These are phyloP conservation scores for Polydrusus cervinus DNA, from an alignment of 2,888 invertebrate genomes.

Conservation along the genomic window DNA sequence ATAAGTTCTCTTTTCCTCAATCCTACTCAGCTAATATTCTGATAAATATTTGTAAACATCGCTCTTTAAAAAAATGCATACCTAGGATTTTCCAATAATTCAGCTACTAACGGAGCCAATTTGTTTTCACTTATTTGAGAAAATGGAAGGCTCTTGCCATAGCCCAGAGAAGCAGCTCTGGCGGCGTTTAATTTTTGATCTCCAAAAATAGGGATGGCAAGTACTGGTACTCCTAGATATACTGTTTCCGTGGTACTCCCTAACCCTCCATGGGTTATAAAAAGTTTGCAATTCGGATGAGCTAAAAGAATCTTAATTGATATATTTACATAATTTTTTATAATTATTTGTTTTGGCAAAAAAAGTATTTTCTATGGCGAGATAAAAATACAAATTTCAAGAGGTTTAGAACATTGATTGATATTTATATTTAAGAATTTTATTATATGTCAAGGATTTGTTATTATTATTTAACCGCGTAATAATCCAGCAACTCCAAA, in stretches of 20 bases:
- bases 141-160: constrained; percentile 68
- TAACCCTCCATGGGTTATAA: constrained; percentile 50
- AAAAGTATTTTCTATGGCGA: too few species aligned
- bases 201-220: constrained; percentile 72
- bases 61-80: constrained; percentile 34
- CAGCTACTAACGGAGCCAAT: constrained; percentile 66
- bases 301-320: constrained; percentile 24
- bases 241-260: constrained; percentile 68
- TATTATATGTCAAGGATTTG: too few species aligned
- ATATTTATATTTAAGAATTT: too few species aligned
- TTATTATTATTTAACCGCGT: too few species aligned
- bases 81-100: constrained; percentile 69
- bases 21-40: too few species aligned
- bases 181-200: constrained; percentile 52
- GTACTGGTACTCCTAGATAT: constrained; percentile 71
- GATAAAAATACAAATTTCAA: too few species aligned
- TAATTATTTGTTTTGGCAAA: too few species aligned
- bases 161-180: constrained; percentile 65
- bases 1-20: too few species aligned
- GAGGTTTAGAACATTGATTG: too few species aligned
- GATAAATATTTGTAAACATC: too few species aligned
- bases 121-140: constrained; percentile 71
- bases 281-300: constrained; percentile 49
- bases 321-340: background rate
- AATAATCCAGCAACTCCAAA: too few species aligned